Evolutionary conservation across 2,888 invertebrate species (phyloP).

Genomic region (Hirtodrosophila trivittata): DNA sequence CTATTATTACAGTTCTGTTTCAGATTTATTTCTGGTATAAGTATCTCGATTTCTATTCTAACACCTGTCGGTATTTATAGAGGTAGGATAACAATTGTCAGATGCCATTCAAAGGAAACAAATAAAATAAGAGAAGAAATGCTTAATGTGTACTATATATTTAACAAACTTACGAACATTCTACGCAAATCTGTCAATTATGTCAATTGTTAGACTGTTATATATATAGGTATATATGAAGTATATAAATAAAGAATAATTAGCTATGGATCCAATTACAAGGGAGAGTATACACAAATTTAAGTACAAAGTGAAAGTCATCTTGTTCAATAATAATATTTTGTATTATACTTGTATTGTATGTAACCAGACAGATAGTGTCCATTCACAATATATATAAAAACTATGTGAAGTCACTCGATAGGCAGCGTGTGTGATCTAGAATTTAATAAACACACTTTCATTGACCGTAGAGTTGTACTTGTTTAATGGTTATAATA

Average conservation of each 20-base stretch:
- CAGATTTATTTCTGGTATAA: constrained; percentile 56
- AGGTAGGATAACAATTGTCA: constrained; percentile 75
- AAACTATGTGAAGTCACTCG: constrained; percentile 6
- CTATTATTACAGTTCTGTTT: constrained; percentile 60
- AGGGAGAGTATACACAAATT: constrained; percentile 21
- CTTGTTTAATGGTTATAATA: neutral
- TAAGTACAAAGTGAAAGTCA: constrained; percentile 14
- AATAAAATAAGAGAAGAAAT: constrained; percentile 17
- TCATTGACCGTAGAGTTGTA: constrained; percentile 8
- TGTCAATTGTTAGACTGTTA: too few relatives aligned
- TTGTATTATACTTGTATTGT: too few relatives aligned
- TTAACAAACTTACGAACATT: too few relatives aligned
- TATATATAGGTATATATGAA: too few relatives aligned
- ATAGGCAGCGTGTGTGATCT: constrained; percentile 17
- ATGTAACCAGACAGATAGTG: constrained; percentile 12
- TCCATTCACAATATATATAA: constrained; percentile 5
- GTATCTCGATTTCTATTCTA: constrained; percentile 57
- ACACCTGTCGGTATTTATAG: constrained; percentile 71
- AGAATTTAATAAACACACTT: constrained; percentile 5
- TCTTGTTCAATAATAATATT: constrained; percentile 20
- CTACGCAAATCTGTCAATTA: constrained; percentile 16
- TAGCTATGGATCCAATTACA: constrained; percentile 21
- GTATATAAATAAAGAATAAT: too few relatives aligned
- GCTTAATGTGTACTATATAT: too few relatives aligned
- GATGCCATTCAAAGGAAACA: constrained; percentile 57